Base-by-base conservation (phyloP, 2,888 invertebrate species). In the Apoda limacodes region DNA sequence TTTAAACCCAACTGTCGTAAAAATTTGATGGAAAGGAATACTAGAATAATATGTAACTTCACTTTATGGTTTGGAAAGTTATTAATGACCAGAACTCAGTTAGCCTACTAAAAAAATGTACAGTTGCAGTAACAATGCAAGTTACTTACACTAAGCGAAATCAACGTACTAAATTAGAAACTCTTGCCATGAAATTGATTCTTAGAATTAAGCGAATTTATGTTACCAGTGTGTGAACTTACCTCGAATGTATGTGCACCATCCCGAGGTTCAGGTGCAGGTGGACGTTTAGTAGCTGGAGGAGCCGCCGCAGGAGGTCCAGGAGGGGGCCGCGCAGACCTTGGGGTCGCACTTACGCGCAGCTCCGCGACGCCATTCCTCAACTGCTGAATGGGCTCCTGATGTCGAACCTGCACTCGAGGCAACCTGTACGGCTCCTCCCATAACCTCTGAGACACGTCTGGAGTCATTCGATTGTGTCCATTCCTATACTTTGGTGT, bases 381-480 rank as follows among this genome's bases (percentile, higher is more conserved):
- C 25, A 78, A 44, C 39, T 74, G 75, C 32, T 71, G 67, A 22
- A 80, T 56, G n/a, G 72, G 55, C 30, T 76, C 78, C 31, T 70
- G 78, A n/a, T n/a, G n/a, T 3, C 58, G 48, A 11, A 51, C 43
- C 35, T 78, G 80, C n/a, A 67, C 78, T 4, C 80, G 55, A 1
- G 80, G 80, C 31, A 78, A 47, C 39, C 69, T 59, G 37, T 78
- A 78, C 3, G 80, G 75, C 40, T 80, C 78, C 30, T 80, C 78
- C 80, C 78, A 78, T 32, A 78, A 35, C 21, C 64, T 59, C 13
- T 72, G 70, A 2, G 62, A 44, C 22, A 47, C 50, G 25, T 68
- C 70, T 13, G 66, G 45, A 2, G 63, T 50, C 17, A 76, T 46
- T 5, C 70, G 54, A 35, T 58, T 67, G 35, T 74, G 78, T 4